These are phyloP conservation scores for Atrichornis clamosus DNA, from an alignment of 2,113 vertebrate species.

Conservation along the genomic window DNA sequence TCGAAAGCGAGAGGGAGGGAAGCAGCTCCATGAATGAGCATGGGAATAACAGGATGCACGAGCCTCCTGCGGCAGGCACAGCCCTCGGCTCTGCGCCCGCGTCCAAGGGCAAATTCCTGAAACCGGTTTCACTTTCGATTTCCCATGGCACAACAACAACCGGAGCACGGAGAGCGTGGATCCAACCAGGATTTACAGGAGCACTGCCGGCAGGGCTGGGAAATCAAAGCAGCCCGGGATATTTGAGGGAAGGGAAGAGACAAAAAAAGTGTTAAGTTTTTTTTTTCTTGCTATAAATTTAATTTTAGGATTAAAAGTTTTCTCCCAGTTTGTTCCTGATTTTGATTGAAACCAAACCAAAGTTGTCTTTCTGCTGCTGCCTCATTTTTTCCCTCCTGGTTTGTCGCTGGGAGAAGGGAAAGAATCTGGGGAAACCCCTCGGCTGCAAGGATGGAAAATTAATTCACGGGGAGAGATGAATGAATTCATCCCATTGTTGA, in stretches of 20 bases:
- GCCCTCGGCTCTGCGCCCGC: fast-evolving
- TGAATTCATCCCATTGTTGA: neutral
- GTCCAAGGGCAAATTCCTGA: neutral
- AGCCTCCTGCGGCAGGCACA: neutral
- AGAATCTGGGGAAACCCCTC: neutral
- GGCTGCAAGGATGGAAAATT: neutral
- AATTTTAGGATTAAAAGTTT: neutral
- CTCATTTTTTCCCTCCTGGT: neutral
- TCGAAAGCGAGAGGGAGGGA: neutral
- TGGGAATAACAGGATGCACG: neutral
- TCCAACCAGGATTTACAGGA: neutral
- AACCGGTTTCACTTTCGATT: neutral
- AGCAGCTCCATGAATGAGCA: neutral
- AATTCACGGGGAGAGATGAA: neutral
- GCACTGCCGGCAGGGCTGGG: neutral
- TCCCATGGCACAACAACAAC: fast-evolving
- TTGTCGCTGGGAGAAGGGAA: neutral
- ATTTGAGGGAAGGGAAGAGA: neutral
- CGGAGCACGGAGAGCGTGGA: fast-evolving
- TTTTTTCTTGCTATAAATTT: neutral
- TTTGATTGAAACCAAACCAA: neutral
- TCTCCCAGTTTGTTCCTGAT: neutral
- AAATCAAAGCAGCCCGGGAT: neutral
- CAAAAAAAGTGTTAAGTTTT: neutral
- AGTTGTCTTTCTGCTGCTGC: neutral